Evolutionary conservation across 2,888 invertebrate genomes (phyloP), one percentile per base, ranked within the genome.

Genomic region (Camptogramma bilineatum): DNA sequence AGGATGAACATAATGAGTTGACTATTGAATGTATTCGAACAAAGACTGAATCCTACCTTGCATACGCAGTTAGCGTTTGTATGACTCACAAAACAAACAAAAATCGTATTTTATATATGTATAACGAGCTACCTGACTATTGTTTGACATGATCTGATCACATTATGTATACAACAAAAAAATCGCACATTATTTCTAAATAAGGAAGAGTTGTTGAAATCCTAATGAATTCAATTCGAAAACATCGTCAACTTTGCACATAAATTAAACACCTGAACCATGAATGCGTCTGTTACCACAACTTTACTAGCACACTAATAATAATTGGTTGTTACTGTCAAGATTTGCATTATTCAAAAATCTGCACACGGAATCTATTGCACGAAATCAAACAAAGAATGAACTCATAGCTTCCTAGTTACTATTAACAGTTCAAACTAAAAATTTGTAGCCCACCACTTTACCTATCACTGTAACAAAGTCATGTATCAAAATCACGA

Each of bases 401-500:
- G 10, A 28, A 46, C 59, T 59, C 56, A 55, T 21, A 58, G 62
- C 61, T 59, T 65, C 59, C 66, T 64, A 21, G 46, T 42, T 53
- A 68, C 59, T 63, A 69, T 62, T 48, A 47, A 66, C 47, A 58
- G 2, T 4, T 17, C 8, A 51, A n/a, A 56, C 44, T n/a, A 57
- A 50, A 51, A 16, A 42, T 42, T 18, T 39, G 53, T 61, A 61
- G 48, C 64, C 51, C 50, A 48, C 28, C 21, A 58, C 47, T 7
- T 34, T 50, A 65, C 61, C 48, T 48, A 56, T 53, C 47, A 21
- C 72, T 66, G 50, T 68, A 64, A 66, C 68, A 70, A 75, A 70
- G 76, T 77, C 70, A 70, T 74, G 62, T 74, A 77, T 74, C 71
- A 70, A 78, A 81, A 80, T 80, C 79, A 77, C 81, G 72, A 72